Evolutionary conservation across 1,140 invertebrate genomes (phyloP).

Genomic region (Halesus radiatus): DNA sequence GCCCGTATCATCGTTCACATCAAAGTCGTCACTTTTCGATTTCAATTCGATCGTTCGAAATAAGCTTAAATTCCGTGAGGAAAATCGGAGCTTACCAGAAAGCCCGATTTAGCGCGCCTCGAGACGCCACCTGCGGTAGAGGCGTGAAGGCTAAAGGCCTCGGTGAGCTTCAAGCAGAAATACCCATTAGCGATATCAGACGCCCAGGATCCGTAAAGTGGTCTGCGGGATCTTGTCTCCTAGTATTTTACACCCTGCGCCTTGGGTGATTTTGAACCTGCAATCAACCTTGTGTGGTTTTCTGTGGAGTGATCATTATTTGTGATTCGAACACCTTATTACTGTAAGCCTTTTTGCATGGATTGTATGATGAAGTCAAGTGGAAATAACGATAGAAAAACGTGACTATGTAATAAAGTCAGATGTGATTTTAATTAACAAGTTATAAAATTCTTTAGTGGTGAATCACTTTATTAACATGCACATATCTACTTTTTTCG

Average conservation of each 20-base stretch:
- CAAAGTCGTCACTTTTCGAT: neutral
- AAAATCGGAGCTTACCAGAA: neutral
- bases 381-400: too few relatives aligned
- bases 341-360: neutral
- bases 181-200: neutral
- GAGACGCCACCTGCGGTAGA: neutral
- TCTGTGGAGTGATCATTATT: neutral
- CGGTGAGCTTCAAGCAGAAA: neutral
- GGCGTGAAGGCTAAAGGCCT: neutral
- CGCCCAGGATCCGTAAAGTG: neutral
- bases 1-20: too few relatives aligned
- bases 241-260: too few relatives aligned
- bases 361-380: too few relatives aligned
- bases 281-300: slow-evolving; percentile 1
- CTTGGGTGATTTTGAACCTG: neutral
- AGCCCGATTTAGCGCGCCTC: neutral
- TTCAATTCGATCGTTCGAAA: neutral
- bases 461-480: too few relatives aligned
- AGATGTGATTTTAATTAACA: too few relatives aligned
- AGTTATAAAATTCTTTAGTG: too few relatives aligned
- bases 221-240: neutral
- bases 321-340: too few relatives aligned
- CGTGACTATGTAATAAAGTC: too few relatives aligned
- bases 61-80: slow-evolving; percentile 14
- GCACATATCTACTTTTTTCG: too few relatives aligned